These are phyloP conservation scores for Castor canadensis DNA, from an alignment of 2,113 vertebrate genomes.

Conservation along the genomic window DNA sequence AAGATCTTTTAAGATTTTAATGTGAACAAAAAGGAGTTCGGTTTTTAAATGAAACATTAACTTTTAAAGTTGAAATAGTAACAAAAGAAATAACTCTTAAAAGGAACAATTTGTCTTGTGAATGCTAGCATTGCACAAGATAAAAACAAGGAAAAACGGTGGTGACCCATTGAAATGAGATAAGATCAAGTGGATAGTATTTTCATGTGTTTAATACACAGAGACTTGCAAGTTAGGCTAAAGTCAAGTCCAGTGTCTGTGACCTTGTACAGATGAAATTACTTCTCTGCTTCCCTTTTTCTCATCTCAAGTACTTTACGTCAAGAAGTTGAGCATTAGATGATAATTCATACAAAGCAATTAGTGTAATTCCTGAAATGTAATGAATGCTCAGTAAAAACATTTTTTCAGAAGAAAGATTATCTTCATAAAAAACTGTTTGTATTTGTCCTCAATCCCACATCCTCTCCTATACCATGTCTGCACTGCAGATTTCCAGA, in stretches of 20 bases:
- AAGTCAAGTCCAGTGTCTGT: not conserved
- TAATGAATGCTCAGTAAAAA: not conserved
- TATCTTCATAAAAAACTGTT: not conserved
- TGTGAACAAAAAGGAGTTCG: not conserved
- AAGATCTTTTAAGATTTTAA: not conserved
- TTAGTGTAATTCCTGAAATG: not conserved
- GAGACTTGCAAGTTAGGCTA: not conserved
- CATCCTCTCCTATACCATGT: not conserved
- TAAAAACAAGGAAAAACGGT: not conserved
- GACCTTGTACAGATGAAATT: not conserved
- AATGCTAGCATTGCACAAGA: not conserved
- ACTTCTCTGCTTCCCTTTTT: not conserved
- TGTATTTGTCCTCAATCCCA: not conserved
- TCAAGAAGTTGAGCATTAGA: not conserved
- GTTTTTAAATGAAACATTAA: slow-evolving; percentile 33
- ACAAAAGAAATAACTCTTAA: not conserved
- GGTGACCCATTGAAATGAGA: not conserved
- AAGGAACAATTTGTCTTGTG: not conserved
- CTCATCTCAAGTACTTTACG: no score
- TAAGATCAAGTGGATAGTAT: not conserved
- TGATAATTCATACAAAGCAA: not conserved
- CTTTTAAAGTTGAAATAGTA: slow-evolving; percentile 16
- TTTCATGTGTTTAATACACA: not conserved
- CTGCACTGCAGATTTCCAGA: not conserved
- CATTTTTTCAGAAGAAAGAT: not conserved